phyloP scores from a whole-genome alignment of 2,797 vertebrate genomes.

The Carduelis carduelis region DNA sequence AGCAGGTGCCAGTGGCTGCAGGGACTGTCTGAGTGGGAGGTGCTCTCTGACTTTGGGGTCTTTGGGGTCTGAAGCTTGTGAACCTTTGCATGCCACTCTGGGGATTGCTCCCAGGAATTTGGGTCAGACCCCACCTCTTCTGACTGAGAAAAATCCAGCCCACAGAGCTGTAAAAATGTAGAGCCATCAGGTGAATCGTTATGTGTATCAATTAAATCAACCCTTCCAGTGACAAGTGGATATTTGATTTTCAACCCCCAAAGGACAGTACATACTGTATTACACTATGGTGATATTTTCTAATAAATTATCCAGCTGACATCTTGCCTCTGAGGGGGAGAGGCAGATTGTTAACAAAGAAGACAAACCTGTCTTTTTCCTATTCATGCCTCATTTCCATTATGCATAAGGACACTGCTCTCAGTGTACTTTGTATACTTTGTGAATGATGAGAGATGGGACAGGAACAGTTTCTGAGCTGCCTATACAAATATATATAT shows the following conservation, averaged over 20 bases:
- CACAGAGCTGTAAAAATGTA: not conserved
- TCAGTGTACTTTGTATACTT: not conserved
- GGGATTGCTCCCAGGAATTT: not conserved
- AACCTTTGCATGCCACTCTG: not conserved
- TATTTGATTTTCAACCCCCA: constrained; percentile 49
- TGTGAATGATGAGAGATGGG: not conserved
- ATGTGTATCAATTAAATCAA: constrained; percentile 8
- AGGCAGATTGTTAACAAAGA: not conserved
- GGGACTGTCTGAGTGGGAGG: rapidly evolving
- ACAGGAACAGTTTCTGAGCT: not conserved
- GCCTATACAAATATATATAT: not conserved
- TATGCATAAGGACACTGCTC: not conserved
- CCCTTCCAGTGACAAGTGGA: constrained; percentile 6
- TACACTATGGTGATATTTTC: not conserved
- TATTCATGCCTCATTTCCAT: not conserved
- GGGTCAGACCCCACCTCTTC: not conserved
- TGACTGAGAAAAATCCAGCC: not conserved
- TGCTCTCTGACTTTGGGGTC: not conserved
- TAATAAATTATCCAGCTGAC: constrained; percentile 12
- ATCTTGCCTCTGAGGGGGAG: not conserved
- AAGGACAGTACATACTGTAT: not conserved
- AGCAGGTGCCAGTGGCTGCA: not conserved
- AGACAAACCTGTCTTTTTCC: not conserved
- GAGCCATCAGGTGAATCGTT: not conserved
- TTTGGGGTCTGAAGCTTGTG: not conserved